phyloP scores from a whole-genome alignment of 2,797 vertebrate species.

The Somateria mollissima region DNA sequence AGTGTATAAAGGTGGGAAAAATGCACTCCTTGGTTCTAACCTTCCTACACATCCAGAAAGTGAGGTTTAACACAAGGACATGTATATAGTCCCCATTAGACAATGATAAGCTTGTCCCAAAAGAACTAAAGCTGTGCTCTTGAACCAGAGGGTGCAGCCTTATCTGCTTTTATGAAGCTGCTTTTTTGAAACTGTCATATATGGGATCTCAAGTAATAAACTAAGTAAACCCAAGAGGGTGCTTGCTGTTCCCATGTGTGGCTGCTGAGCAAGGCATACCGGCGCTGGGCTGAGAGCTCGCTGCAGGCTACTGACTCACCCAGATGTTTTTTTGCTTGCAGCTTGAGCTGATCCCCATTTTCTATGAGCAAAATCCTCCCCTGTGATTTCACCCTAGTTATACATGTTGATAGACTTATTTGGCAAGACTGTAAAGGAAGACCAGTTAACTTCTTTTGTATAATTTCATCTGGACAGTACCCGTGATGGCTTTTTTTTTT shows the following conservation, averaged over 20 bases:
- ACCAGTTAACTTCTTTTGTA: neutral
- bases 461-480: neutral
- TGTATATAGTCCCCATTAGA: neutral
- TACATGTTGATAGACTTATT: neutral
- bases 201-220: constrained; percentile 4
- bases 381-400: neutral
- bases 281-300: neutral
- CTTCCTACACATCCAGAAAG: neutral
- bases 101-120: neutral
- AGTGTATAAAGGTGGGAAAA: neutral
- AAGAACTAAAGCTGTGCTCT: neutral
- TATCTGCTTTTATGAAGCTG: neutral
- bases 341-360: neutral
- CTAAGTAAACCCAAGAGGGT: neutral
- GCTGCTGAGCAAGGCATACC: neutral
- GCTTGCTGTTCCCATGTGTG: neutral
- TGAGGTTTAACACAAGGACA: neutral
- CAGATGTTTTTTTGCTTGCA: neutral
- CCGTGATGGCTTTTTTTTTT: neutral
- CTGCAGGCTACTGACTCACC: neutral
- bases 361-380: neutral
- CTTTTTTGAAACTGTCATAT: neutral
- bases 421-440: constrained; percentile 8
- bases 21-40: neutral
- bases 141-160: neutral